These are phyloP conservation scores for Ranitomeya imitator DNA, from an alignment of 2,113 vertebrate species.

Conservation along the genomic window DNA sequence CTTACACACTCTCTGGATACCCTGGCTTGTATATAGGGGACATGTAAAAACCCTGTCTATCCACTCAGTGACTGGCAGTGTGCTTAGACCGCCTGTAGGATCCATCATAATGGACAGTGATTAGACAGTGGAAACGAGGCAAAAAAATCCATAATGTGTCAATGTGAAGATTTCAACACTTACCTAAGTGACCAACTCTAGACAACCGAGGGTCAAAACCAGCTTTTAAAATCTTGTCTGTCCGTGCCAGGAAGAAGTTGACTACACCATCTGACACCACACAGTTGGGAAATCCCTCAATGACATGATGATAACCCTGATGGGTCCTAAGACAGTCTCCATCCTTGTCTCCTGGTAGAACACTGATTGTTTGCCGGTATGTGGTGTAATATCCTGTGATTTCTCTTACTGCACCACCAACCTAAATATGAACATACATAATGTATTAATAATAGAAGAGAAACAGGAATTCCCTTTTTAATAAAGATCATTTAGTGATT, in stretches of 20 bases:
- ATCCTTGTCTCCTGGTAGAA: conserved; percentile 77
- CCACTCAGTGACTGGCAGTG: not conserved
- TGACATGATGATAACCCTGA: conserved; percentile 78
- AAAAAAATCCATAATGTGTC: not conserved
- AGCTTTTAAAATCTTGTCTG: conserved; percentile 80
- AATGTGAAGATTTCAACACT: conserved; percentile 59
- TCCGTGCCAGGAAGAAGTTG: conserved; percentile 90
- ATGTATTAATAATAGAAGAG: not conserved
- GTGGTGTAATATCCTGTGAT: conserved; percentile 81
- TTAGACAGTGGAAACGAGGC: not conserved
- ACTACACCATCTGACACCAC: conserved; percentile 87
- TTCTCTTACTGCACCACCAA: conserved; percentile 87
- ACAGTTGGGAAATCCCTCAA: conserved; percentile 83
- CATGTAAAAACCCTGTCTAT: not conserved
- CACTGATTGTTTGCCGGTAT: conserved; percentile 80
- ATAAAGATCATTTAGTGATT: no score
- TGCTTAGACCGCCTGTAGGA: not conserved
- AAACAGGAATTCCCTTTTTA: not conserved
- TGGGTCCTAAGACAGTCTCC: conserved; percentile 81
- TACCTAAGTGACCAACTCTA: conserved; percentile 82
- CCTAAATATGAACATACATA: conserved; percentile 67
- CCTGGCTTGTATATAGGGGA: no score
- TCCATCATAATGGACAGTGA: not conserved
- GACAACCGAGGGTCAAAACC: conserved; percentile 85
- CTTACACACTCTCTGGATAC: no score